These are phyloP conservation scores for Colistium nudipinnis DNA, from an alignment of 2,113 vertebrate species.

Conservation along the genomic window DNA sequence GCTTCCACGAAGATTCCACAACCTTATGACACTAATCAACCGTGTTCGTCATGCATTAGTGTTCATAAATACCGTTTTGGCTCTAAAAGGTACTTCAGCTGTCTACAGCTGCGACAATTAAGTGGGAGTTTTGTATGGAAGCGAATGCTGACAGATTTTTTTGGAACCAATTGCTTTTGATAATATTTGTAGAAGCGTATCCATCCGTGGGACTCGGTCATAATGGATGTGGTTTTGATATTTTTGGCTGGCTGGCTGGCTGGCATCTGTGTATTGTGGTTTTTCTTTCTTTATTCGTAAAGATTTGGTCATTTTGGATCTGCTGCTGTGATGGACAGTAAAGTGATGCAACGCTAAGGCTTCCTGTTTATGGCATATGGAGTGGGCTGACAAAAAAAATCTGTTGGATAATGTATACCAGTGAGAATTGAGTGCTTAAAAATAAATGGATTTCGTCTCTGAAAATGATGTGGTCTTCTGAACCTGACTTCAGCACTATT, in stretches of 20 bases:
- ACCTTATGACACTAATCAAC: conserved; percentile 33
- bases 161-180: conserved; percentile 48
- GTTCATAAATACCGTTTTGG: neutral
- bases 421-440: conserved; percentile 74
- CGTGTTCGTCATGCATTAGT: conserved; percentile 22
- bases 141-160: conserved; percentile 38
- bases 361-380: conserved; percentile 59
- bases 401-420: conserved; percentile 73
- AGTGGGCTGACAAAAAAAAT: conserved; percentile 60
- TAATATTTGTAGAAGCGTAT: conserved; percentile 54
- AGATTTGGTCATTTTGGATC: conserved; percentile 49
- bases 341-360: conserved; percentile 56
- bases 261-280: conserved; percentile 62
- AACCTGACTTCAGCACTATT: neutral
- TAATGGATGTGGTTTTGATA: conserved; percentile 68
- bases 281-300: conserved; percentile 22
- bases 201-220: conserved; percentile 35
- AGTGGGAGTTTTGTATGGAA: conserved; percentile 43
- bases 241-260: conserved; percentile 46
- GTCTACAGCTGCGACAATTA: conserved; percentile 49
- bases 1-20: conserved; percentile 1
- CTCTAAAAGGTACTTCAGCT: conserved; percentile 19
- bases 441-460: conserved; percentile 78
- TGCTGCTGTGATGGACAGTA: conserved; percentile 70
- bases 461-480: conserved; percentile 31